Conservation (phyloP, 2,113 vertebrate species). For the Uropsilus gracilis region DNA sequence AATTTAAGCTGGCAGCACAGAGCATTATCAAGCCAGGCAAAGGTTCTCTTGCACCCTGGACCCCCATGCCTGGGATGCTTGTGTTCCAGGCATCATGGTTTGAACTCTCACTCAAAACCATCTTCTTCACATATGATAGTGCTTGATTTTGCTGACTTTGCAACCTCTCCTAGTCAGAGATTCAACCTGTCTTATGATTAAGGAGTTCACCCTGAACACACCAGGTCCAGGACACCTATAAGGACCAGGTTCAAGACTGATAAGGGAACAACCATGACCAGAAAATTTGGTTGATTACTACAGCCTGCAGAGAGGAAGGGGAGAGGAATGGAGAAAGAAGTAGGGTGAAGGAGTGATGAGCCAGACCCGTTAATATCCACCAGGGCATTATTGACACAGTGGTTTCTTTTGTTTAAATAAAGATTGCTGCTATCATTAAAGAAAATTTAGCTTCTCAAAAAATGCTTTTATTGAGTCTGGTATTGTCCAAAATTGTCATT, state of each 20-base stretch:
- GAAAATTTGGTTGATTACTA: not conserved
- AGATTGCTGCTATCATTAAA: not conserved
- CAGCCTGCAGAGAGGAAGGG: not conserved
- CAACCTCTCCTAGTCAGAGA: not conserved
- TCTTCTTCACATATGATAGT: not conserved
- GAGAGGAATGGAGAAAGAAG: not conserved
- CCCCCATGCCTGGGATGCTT: not conserved
- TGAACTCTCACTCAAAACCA: not conserved
- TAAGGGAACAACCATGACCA: not conserved
- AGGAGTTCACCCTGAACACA: not conserved
- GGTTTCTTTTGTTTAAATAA: constrained; percentile 21
- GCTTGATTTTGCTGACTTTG: not conserved
- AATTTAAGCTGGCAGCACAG: not conserved
- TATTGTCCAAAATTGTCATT: not conserved
- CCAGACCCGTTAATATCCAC: not conserved
- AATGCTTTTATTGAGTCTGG: not conserved
- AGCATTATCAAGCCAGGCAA: not conserved
- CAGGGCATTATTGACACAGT: not conserved
- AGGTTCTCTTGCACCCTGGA: not conserved
- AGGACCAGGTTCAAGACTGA: not conserved
- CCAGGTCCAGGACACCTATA: not conserved
- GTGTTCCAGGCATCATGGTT: not conserved
- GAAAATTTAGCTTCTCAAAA: not conserved
- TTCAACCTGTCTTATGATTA: not conserved
- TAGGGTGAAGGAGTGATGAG: not conserved